These are phyloP conservation scores for Galerucella pusilla DNA, from an alignment of 2,888 invertebrate species.

Conservation along the genomic window DNA sequence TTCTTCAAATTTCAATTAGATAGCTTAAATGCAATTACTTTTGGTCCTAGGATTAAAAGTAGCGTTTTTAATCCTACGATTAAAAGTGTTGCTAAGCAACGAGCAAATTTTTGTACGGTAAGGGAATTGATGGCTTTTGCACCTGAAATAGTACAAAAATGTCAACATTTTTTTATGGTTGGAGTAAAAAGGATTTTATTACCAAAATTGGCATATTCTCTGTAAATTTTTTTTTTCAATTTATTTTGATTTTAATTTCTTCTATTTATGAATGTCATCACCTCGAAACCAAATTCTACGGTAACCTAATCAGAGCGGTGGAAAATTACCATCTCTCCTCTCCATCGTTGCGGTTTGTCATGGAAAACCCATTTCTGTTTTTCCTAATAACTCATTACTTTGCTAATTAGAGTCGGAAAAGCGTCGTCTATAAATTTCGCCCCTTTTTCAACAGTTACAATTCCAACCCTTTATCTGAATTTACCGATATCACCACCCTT, in stretches of 20 bases:
- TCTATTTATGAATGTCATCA: not conserved
- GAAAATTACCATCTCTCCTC: conserved; percentile 32
- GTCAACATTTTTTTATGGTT: no score
- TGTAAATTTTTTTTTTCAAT: not conserved
- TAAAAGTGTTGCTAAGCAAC: no score
- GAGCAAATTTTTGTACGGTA: no score
- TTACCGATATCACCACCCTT: conserved; percentile 61
- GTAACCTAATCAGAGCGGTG: conserved; percentile 18
- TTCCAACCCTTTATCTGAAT: conserved; percentile 61
- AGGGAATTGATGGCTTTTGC: no score
- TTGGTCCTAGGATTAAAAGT: no score
- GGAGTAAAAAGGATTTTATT: not conserved
- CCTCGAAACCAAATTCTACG: not conserved
- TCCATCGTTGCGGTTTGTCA: conserved; percentile 37
- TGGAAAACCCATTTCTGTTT: conserved; percentile 47
- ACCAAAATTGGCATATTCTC: not conserved
- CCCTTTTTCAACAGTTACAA: conserved; percentile 56
- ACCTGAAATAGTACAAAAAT: no score
- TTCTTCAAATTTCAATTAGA: no score
- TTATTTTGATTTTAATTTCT: no score
- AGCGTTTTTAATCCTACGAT: no score
- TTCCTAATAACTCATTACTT: conserved; percentile 59
- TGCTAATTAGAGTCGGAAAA: conserved; percentile 60
- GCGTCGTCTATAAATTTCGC: conserved; percentile 60
- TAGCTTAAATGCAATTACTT: no score